Evolutionary conservation across 2,113 vertebrate species (phyloP).

Genomic region (Sorex fumeus): DNA sequence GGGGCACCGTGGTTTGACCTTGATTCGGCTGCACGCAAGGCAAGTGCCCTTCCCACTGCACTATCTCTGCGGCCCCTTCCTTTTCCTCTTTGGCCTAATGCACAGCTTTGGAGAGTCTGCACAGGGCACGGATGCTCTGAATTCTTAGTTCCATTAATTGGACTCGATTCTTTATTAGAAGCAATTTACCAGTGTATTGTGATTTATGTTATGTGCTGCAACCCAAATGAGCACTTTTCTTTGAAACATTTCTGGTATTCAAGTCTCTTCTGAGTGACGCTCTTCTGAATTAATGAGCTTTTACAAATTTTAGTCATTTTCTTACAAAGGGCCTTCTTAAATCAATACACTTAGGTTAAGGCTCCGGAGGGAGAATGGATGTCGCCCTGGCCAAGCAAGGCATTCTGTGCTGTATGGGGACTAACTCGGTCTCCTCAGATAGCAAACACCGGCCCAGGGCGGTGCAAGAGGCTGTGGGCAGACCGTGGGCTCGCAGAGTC

Average conservation of each 20-base stretch:
- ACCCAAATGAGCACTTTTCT: neutral
- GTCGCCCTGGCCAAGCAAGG: neutral
- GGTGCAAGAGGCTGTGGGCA: neutral
- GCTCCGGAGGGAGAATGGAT: neutral
- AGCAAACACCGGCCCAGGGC: neutral
- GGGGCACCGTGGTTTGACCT: too few species aligned
- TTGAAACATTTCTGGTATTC: neutral
- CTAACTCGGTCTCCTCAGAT: neutral
- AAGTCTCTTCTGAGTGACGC: neutral
- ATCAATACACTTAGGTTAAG: neutral
- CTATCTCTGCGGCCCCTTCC: too few species aligned
- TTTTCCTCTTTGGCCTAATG: neutral
- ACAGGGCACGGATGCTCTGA: neutral
- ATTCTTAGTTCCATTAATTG: neutral
- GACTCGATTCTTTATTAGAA: neutral
- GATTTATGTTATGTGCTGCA: neutral
- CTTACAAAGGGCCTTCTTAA: neutral
- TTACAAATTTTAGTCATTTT: neutral
- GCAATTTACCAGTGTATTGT: neutral
- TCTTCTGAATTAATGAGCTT: constrained; percentile 36
- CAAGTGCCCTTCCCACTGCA: too few species aligned
- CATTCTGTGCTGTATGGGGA: neutral
- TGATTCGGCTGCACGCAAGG: too few species aligned
- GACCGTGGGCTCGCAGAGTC: neutral
- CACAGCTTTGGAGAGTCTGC: neutral